Base-by-base conservation (phyloP, 2,113 vertebrate genomes). In the Lates calcarifer region DNA sequence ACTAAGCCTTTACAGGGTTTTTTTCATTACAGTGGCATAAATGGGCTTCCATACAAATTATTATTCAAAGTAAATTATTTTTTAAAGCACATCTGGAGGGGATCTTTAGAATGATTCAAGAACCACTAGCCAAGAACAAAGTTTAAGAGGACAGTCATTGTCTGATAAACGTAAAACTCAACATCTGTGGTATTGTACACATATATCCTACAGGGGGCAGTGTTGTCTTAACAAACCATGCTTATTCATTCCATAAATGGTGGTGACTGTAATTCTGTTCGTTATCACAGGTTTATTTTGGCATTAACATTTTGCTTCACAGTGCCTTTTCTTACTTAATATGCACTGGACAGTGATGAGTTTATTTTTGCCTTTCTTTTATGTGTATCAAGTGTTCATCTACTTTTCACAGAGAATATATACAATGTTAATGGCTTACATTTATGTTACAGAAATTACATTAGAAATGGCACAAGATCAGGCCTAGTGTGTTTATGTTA, bases 121-220 rank as follows among this genome's bases (percentile, higher is more conserved):
- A 80, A 31, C 20, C 6, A 18, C 26, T 51, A 43, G 2, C 20
- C 13, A 24, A 41, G 20, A 33, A 29, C 5, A 39, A 39, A 4
- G 7, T 35, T 35, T 35, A 7, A 35, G 20, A 61, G 10, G 24
- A n/a, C n/a, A 2, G 4, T 15, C 20, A n/a, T n/a, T n/a, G n/a
- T 63, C 18, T 76, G 39, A 35, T 33, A 22, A 37, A 35, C 51
- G 20, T 74, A 20, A 56, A 71, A 20, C 3, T 22, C 18, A 39
- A 4, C 5, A 5, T 14, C 33, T 77, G 35, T 58, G 31, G 67
- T 22, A 72, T n/a, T 74, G 22, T 14, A 8, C 18, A 6, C 4
- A 56, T 31, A 43, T 15, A 35, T 1, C 76, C 85, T 55, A 26
- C 26, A 84, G 85, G 57, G 78, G 78, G 90, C 88, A 89, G 77